These are phyloP conservation scores for Hirudo medicinalis DNA, from an alignment of 1,140 invertebrate species.

Conservation along the genomic window DNA sequence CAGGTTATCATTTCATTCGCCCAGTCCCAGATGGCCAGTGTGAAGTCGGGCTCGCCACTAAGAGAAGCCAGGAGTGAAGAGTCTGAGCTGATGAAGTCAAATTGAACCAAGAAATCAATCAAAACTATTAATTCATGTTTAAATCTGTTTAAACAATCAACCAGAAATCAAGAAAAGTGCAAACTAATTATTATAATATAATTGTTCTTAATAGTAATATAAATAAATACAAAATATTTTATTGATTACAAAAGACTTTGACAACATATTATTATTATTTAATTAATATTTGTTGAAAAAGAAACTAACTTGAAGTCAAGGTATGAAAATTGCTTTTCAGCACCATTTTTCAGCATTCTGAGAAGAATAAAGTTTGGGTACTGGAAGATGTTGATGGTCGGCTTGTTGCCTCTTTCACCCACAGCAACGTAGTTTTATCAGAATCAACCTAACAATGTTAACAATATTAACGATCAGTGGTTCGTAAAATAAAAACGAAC, in stretches of 20 bases:
- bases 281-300: neutral
- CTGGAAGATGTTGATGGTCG: slow-evolving; percentile 65
- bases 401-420: slow-evolving; percentile 53
- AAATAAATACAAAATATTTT: no score
- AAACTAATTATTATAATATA: no score
- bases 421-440: slow-evolving; percentile 58
- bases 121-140: neutral
- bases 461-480: no score
- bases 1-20: slow-evolving; percentile 56
- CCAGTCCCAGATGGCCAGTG: slow-evolving; percentile 78
- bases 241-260: no score
- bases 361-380: slow-evolving; percentile 63
- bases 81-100: slow-evolving; percentile 49
- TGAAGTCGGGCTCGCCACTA: slow-evolving; percentile 69
- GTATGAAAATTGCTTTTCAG: slow-evolving; percentile 54
- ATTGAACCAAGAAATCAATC: neutral
- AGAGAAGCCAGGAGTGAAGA: slow-evolving; percentile 67
- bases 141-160: no score
- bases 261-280: no score
- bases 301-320: slow-evolving; percentile 58
- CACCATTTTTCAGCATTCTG: slow-evolving; percentile 58
- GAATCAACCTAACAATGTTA: slow-evolving; percentile 45
- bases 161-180: no score
- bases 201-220: no score
- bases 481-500: no score